These are phyloP conservation scores for Semibalanus balanoides DNA, from an alignment of 1,140 invertebrate genomes.

Conservation along the genomic window DNA sequence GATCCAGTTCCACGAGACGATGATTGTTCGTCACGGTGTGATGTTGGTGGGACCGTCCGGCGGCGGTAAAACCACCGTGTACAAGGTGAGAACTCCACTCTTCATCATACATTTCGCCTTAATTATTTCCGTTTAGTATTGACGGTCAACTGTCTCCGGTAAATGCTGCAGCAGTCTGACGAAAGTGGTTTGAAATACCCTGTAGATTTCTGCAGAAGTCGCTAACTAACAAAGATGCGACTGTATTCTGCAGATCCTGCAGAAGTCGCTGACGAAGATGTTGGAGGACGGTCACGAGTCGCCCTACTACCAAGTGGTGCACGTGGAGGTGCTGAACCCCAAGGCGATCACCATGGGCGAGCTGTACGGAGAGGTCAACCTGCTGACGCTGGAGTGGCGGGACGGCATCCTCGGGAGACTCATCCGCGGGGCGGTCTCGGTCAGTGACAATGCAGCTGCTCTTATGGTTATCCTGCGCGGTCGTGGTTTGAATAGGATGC, in stretches of 20 bases:
- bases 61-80: conserved; percentile 66
- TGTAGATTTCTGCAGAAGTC: neutral
- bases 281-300: neutral
- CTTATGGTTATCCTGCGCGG: too few relatives aligned
- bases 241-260: too few relatives aligned
- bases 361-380: conserved; percentile 82
- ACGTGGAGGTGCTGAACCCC: conserved; percentile 84
- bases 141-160: neutral
- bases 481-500: too few relatives aligned
- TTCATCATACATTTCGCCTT: conserved; percentile 64
- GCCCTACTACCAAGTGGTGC: conserved; percentile 35
- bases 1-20: conserved; percentile 87
- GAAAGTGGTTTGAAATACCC: neutral
- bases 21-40: conserved; percentile 38
- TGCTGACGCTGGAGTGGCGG: conserved; percentile 81
- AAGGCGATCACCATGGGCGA: conserved; percentile 86
- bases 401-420: conserved; percentile 46
- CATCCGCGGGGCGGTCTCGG: too few relatives aligned
- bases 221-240: neutral
- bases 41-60: conserved; percentile 81
- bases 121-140: conserved; percentile 17
- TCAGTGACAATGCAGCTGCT: too few relatives aligned
- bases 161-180: neutral
- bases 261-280: neutral
- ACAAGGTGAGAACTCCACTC: conserved; percentile 61